Conservation (phyloP, 2,888 invertebrate genomes). For the Notodonta ziczac region DNA sequence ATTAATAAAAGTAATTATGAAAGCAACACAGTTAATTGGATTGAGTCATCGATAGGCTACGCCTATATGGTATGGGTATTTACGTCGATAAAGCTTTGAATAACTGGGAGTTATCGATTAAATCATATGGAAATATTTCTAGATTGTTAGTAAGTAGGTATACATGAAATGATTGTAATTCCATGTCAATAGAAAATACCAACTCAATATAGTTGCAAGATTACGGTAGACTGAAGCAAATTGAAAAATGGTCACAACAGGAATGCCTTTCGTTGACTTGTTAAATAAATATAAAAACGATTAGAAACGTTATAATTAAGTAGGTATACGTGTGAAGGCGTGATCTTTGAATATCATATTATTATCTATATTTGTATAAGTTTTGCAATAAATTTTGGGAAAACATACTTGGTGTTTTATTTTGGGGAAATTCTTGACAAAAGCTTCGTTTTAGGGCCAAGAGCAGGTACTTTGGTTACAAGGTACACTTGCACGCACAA, state of each 20-base stretch:
- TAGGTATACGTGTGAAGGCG: conserved; percentile 43
- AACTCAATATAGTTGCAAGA: conserved; percentile 3
- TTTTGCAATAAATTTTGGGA: conserved; percentile 67
- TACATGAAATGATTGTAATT: not conserved
- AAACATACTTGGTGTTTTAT: conserved; percentile 30
- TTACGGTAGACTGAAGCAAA: conserved; percentile 19
- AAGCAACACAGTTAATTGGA: too few relatives aligned
- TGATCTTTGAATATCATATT: conserved; percentile 41
- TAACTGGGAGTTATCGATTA: too few relatives aligned
- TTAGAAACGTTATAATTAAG: conserved; percentile 28
- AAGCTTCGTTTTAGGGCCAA: too few relatives aligned
- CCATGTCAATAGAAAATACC: not conserved
- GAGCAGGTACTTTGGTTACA: too few relatives aligned
- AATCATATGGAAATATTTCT: too few relatives aligned
- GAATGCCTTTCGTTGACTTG: conserved; percentile 30
- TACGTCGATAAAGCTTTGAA: too few relatives aligned
- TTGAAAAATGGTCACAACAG: conserved; percentile 12
- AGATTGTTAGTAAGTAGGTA: not conserved
- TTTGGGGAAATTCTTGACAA: conserved; percentile 2
- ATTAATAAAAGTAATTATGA: too few relatives aligned
- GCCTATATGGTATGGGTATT: too few relatives aligned
- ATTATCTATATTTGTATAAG: conserved; percentile 60
- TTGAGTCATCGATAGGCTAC: too few relatives aligned
- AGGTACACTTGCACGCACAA: too few relatives aligned
- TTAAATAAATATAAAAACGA: conserved; percentile 9